A percentile compares a stretch with the other conserved stretches of the same genome.
phyloP scores from a whole-genome alignment of 2,797 vertebrate genomes.

The Fistularia tabacaria region DNA sequence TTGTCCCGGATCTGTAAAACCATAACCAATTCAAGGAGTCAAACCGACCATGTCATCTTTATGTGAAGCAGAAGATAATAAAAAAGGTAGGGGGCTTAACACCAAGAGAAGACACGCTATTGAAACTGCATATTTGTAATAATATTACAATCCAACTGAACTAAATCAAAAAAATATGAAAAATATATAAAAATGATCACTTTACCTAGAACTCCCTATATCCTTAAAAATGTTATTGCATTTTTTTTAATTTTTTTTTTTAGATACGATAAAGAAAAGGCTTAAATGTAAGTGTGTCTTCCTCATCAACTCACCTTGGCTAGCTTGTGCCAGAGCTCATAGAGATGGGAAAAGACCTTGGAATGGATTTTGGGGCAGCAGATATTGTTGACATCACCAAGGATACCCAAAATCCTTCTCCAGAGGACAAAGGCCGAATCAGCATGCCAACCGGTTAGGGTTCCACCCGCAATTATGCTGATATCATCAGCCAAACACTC shows the following conservation, averaged over 20 bases:
- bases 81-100: too few species aligned
- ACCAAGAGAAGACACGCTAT: too few species aligned
- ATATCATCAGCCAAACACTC: conserved; percentile 92
- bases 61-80: too few species aligned
- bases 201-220: too few species aligned
- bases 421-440: conserved; percentile 95
- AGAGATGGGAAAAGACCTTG: conserved; percentile 89
- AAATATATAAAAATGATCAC: too few species aligned
- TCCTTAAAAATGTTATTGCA: too few species aligned
- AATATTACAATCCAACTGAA: too few species aligned
- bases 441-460: conserved; percentile 90
- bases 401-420: conserved; percentile 93
- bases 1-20: conserved; percentile 91
- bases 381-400: conserved; percentile 95
- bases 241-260: too few species aligned
- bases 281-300: neutral
- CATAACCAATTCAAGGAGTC: conserved; percentile 2
- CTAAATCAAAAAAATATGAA: too few species aligned
- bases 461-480: conserved; percentile 96
- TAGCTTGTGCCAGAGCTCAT: conserved; percentile 95
- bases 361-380: conserved; percentile 91
- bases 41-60: neutral
- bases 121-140: too few species aligned
- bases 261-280: too few species aligned
- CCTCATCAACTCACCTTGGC: conserved; percentile 81